Percentiles rank a stretch among this genome's conserved stretches.
phyloP scores from a whole-genome alignment of 2,113 vertebrate species.

The Falcunculus frontatus region DNA sequence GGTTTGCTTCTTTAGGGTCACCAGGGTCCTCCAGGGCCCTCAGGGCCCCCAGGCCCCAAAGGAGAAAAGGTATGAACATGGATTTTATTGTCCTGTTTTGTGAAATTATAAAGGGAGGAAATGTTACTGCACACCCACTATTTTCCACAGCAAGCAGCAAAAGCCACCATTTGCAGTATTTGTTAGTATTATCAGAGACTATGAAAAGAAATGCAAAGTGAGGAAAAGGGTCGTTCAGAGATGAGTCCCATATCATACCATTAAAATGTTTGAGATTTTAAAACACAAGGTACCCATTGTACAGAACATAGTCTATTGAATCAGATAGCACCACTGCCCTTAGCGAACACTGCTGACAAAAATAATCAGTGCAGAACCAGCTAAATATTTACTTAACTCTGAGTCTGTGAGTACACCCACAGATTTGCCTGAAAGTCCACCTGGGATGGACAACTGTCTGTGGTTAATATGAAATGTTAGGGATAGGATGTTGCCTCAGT shows the following conservation, averaged over 20 bases:
- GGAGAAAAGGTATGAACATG: constrained; percentile 88
- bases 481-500: not conserved
- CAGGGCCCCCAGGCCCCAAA: constrained; percentile 87
- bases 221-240: not conserved
- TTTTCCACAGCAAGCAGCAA: not conserved
- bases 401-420: not conserved
- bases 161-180: not conserved
- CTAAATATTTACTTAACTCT: not conserved
- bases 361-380: not conserved
- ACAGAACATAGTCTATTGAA: not conserved
- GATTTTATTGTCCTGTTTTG: not conserved
- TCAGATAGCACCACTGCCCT: not conserved
- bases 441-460: not conserved
- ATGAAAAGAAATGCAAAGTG: not conserved
- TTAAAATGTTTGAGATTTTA: not conserved
- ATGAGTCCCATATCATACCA: not conserved
- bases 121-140: not conserved
- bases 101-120: not conserved
- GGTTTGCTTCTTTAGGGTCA: constrained; percentile 80
- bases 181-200: not conserved
- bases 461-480: not conserved
- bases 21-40: constrained; percentile 79
- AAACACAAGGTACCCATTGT: not conserved
- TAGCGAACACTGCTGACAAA: not conserved
- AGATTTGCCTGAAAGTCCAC: not conserved